phyloP scores from a whole-genome alignment of 1,140 invertebrate genomes.

The Metopolophium dirhodum region DNA sequence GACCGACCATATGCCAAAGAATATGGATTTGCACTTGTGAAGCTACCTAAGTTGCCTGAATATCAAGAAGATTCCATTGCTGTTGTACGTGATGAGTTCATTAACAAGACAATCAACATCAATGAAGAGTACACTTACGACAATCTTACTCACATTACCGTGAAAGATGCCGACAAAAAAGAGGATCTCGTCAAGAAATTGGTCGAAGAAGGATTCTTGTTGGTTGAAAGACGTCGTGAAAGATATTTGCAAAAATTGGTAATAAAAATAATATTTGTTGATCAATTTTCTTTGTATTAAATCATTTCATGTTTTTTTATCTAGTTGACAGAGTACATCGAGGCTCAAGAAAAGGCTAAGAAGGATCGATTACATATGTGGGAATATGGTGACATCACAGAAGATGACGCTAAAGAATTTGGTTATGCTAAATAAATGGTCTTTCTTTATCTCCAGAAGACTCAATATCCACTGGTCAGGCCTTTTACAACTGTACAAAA shows the following conservation, averaged over 20 bases:
- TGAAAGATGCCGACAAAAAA: conserved; percentile 75
- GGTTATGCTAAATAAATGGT: conserved; percentile 64
- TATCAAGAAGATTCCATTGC: conserved; percentile 78
- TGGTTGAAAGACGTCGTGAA: conserved; percentile 83
- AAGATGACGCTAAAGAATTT: conserved; percentile 93
- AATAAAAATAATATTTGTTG: conserved; percentile 58
- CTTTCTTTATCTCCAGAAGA: conserved; percentile 41
- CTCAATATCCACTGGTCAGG: conserved; percentile 53
- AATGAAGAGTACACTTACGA: conserved; percentile 76
- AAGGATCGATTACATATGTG: conserved; percentile 86
- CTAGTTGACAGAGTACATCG: conserved; percentile 79
- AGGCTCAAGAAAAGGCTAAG: conserved; percentile 85
- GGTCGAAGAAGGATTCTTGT: conserved; percentile 82
- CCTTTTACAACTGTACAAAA: conserved; percentile 55
- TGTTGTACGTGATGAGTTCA: conserved; percentile 72
- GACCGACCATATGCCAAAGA: conserved; percentile 86
- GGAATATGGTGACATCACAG: conserved; percentile 95
- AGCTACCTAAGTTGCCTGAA: conserved; percentile 73
- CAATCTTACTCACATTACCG: conserved; percentile 74
- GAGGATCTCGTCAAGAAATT: conserved; percentile 84
- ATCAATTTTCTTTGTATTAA: background rate
- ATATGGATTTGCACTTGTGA: conserved; percentile 82
- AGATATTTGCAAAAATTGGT: conserved; percentile 81
- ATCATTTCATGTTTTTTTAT: conserved; percentile 59
- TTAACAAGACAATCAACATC: conserved; percentile 73